phyloP scores from a whole-genome alignment of 2,888 invertebrate species.

The Rhimphoctona megacephalus region DNA sequence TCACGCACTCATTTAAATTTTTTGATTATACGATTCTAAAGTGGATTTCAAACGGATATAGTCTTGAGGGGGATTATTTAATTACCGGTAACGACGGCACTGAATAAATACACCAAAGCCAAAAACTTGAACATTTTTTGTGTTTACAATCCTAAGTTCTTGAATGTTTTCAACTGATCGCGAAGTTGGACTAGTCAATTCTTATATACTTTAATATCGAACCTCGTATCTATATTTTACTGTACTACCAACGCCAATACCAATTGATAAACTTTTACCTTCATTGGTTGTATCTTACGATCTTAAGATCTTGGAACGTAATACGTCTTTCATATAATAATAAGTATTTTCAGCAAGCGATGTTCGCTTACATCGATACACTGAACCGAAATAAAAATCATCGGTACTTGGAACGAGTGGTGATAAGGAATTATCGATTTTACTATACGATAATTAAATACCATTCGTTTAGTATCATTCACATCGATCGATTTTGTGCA shows the following conservation, averaged over 20 bases:
- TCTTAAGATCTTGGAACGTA: neutral
- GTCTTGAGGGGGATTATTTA: neutral
- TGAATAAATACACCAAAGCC: neutral
- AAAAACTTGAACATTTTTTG: conserved; percentile 4
- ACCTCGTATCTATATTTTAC: neutral
- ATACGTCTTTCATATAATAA: neutral
- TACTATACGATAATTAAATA: neutral
- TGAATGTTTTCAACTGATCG: conserved; percentile 7
- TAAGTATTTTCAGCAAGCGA: neutral
- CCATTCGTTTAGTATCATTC: neutral
- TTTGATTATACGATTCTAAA: neutral
- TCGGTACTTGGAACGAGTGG: neutral
- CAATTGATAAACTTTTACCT: conserved; percentile 1
- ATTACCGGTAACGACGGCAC: conserved; percentile 1
- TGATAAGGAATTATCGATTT: conserved; percentile 18
- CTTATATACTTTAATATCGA: conserved; percentile 20
- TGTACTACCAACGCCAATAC: neutral
- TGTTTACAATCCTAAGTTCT: neutral
- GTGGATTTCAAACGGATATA: neutral
- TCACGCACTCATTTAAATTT: neutral
- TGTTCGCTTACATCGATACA: neutral
- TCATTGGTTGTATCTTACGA: neutral
- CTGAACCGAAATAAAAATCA: neutral
- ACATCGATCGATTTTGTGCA: neutral
- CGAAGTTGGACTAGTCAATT: neutral